Base-by-base conservation (phyloP, 1,140 invertebrate genomes). In the Wiebesia pumilae region DNA sequence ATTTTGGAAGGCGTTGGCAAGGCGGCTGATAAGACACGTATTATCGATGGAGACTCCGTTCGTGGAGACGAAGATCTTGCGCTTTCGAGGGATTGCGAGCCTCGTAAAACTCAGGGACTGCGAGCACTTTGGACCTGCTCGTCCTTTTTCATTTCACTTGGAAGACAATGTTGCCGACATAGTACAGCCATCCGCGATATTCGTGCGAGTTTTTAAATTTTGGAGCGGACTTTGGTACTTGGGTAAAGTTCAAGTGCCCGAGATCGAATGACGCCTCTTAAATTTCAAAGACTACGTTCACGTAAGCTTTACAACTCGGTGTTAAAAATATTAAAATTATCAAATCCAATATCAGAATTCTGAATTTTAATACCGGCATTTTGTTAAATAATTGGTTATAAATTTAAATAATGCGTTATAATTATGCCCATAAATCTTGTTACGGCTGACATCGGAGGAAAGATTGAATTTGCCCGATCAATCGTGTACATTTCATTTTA, bases 21-120 rank as follows among this genome's bases (percentile, higher is more conserved):
- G 21, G 14, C 21, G 38, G 73, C 73, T 43, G 73, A 75, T 75
- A 75, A 75, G 73, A 24, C 73, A 75, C 73, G 24, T 43, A 75
- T 43, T 47, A 40, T 19, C 73, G 73, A 75, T 75, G 38, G 38
- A 75, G 38, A 75, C 35, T 75, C 73, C 6, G 35, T 73, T 73
- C n/a, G 58, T 79, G 54, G 1, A 9, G 43, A 54, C 24, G 77
- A 54, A 33, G 33, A 80, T 38, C 24, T 62, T 38, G 33, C 27
- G 47, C 51, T 35, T 79, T 35, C 77, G 30, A 30, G 27, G 14
- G 47, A 43, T 3, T 58, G 77, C 58, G 16, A 79, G n/a, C 51
- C 51, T 79, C 47, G 30, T 79, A 16, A 80, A 71, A 71, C 33
- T 24, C 3, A 71, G 40, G 35, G 16, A 21, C 33, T 33, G 19